Base-by-base conservation (phyloP, 2,888 invertebrate species). In the Phoronis australis region DNA sequence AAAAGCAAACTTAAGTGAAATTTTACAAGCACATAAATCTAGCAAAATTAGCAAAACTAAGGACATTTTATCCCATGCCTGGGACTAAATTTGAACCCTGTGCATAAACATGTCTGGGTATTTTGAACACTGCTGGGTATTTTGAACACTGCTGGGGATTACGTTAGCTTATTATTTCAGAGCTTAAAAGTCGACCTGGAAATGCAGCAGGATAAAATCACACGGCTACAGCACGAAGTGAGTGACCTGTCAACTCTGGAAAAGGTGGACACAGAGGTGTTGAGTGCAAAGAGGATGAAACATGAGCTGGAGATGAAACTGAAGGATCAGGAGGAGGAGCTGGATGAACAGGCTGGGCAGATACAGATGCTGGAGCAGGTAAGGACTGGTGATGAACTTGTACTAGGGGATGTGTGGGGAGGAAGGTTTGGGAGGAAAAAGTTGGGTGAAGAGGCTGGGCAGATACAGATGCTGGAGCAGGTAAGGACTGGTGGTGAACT, bases 311-410 rank as follows among this genome's bases (percentile, higher is more conserved):
- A 95, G 75, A 81, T 88, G 38, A 85, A 90, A 56, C 80, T 86
- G 26, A 84, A 90, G 53, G 80, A 80, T 47, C 79, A 79, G 57
- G 95, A 95, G 72, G 95, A 96, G 73, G 96, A 96, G 75, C 80
- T 96, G 45, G 96, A 96, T 70, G 96, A 97, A 72, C 83, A 94
- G 71, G 93, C 94, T 2, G 94, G 92, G 3, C 88, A 90, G 79
- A 87, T 90, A 67, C 84, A 88, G 78, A 81, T 94, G 64, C 79
- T 96, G 68, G 93, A 95, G 74, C 93, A 93, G 76, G 76, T 74
- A 50, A 35, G 52, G 23, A 47, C 37, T 22, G 35, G 9, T 35
- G 9, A 12, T 12, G 15, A 12, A 12, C 15, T 35, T 35, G 9
- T 15, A 9, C 35, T 15, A 35, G 35, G 9, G 35, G 15, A 12